Percentiles rank a stretch among this genome's conserved stretches.
These are phyloP conservation scores for Marisa cornuarietis DNA, from an alignment of 1,140 invertebrate genomes.

Conservation along the genomic window DNA sequence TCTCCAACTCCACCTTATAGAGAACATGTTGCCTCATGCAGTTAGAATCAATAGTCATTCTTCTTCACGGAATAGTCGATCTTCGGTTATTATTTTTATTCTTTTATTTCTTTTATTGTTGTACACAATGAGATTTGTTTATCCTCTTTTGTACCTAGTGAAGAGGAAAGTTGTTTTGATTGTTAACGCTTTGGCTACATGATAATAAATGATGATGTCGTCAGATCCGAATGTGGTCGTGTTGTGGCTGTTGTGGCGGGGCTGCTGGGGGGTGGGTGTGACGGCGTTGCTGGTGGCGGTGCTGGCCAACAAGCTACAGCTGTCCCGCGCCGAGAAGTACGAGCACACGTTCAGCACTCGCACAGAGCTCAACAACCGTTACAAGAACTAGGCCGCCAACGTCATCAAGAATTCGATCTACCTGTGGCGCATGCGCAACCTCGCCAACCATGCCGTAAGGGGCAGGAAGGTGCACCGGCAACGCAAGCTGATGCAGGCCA, in stretches of 20 bases:
- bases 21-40: no score
- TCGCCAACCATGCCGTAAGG: background rate
- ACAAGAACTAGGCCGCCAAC: slow-evolving; percentile 61
- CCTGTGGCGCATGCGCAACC: background rate
- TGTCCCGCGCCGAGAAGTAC: slow-evolving; percentile 62
- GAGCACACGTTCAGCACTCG: slow-evolving; percentile 64
- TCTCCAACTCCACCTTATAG: no score
- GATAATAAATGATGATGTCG: no score
- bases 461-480: background rate
- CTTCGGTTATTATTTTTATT: no score
- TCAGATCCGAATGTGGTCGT: slow-evolving; percentile 59
- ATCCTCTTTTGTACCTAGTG: no score
- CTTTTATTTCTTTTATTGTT: no score
- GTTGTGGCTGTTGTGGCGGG: slow-evolving; percentile 62
- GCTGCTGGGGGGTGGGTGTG: slow-evolving; percentile 61
- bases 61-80: no score
- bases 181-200: no score
- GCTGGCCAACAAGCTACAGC: slow-evolving; percentile 61
- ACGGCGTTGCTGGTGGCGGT: slow-evolving; percentile 66
- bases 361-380: slow-evolving; percentile 56
- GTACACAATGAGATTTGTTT: no score
- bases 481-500: no score
- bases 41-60: no score
- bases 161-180: no score
- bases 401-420: slow-evolving; percentile 40